These are phyloP conservation scores for Lepidonotus clava DNA, from an alignment of 2,888 invertebrate genomes.

Conservation along the genomic window DNA sequence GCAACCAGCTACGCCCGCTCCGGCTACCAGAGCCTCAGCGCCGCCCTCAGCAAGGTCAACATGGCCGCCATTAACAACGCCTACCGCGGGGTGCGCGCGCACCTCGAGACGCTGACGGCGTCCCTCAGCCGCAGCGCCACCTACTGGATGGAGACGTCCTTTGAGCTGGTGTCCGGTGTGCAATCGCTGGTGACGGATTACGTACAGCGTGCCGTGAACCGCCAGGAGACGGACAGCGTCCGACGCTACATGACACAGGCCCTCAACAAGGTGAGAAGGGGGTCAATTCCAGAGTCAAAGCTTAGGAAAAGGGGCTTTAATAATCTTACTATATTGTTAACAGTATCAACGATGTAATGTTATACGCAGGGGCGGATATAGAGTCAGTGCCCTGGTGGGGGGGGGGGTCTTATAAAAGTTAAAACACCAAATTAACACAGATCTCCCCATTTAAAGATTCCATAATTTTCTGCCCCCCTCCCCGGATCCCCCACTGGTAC, in stretches of 20 bases:
- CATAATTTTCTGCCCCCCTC: too few species aligned
- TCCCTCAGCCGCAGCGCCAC: background rate
- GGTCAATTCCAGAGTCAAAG: too few species aligned
- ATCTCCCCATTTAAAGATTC: too few species aligned
- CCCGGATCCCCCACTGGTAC: too few species aligned
- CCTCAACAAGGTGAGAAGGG: background rate
- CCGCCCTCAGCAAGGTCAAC: constrained; percentile 20
- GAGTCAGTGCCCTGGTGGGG: too few species aligned
- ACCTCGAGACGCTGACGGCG: background rate
- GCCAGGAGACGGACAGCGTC: background rate
- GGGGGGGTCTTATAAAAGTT: too few species aligned
- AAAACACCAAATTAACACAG: too few species aligned
- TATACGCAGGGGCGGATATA: too few species aligned
- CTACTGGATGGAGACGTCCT: background rate
- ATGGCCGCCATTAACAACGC: background rate
- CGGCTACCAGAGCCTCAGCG: background rate
- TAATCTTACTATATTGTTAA: too few species aligned
- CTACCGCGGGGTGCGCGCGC: background rate
- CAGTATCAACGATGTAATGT: too few species aligned
- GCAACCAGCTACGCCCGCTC: background rate
- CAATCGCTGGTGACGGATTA: background rate
- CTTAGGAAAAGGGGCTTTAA: too few species aligned
- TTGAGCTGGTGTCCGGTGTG: background rate
- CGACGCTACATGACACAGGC: background rate
- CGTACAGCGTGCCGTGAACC: background rate